Conservation (phyloP, 2,113 vertebrate genomes). For the Ranitomeya variabilis region DNA sequence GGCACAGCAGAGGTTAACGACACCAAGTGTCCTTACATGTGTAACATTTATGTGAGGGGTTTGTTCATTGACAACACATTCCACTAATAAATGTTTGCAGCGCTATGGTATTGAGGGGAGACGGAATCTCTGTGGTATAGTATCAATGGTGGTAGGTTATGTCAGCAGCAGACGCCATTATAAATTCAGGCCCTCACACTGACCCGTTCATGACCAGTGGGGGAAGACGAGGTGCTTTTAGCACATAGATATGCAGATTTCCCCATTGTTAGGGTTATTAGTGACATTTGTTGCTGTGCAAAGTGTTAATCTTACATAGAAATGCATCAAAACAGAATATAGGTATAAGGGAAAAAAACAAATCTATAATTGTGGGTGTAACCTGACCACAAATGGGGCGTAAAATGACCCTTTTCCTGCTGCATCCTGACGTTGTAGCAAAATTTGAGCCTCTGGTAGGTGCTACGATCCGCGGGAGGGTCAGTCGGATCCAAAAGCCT, state of each 20-base stretch:
- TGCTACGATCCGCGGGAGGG: too few species aligned
- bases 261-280: too few species aligned
- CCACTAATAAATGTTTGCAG: not conserved
- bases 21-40: not conserved
- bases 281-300: too few species aligned
- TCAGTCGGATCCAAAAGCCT: too few species aligned
- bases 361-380: too few species aligned
- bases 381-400: too few species aligned
- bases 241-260: not conserved
- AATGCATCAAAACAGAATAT: too few species aligned
- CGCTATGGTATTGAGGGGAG: not conserved
- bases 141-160: not conserved
- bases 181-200: not conserved
- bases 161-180: not conserved
- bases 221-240: not conserved
- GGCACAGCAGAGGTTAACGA: too few species aligned
- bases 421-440: too few species aligned
- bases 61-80: not conserved
- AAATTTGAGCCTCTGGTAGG: too few species aligned
- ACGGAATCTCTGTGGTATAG: not conserved
- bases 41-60: not conserved
- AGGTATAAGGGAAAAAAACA: too few species aligned
- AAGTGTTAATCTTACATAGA: not conserved
- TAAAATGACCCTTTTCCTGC: too few species aligned
- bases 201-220: not conserved